These are phyloP conservation scores for Myrmecophaga tridactyla DNA, from an alignment of 2,113 vertebrate species.

Conservation along the genomic window DNA sequence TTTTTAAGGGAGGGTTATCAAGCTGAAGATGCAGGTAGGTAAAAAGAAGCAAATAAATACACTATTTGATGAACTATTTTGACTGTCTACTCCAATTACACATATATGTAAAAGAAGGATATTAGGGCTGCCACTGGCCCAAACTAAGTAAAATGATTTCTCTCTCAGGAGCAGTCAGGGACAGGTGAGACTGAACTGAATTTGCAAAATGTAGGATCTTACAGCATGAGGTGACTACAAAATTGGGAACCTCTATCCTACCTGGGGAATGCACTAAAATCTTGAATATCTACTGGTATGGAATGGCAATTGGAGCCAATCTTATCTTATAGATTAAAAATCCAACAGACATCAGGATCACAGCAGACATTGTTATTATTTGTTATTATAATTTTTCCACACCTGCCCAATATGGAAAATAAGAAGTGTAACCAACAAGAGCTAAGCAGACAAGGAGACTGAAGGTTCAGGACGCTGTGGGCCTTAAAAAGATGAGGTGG, in stretches of 20 bases:
- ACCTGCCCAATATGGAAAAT: not conserved
- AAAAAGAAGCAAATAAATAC: not conserved
- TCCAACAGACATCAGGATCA: not conserved
- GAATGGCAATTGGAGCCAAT: not conserved
- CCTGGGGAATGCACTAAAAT: not conserved
- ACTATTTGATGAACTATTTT: not conserved
- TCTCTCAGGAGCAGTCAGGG: not conserved
- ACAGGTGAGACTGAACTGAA: not conserved
- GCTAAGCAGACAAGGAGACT: not conserved
- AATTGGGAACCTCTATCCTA: not conserved
- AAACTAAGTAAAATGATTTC: conserved; percentile 13
- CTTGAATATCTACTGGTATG: not conserved
- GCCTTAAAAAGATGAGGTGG: not conserved
- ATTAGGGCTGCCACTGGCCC: not conserved
- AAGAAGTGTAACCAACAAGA: not conserved
- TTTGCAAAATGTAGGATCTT: not conserved
- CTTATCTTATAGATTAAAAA: not conserved
- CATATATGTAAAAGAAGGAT: not conserved
- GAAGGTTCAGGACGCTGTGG: not conserved
- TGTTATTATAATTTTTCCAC: not conserved
- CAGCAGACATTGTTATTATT: not conserved
- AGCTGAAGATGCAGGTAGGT: not conserved
- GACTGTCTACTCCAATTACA: not conserved
- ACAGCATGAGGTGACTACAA: not conserved
- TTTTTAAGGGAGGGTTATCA: not conserved